Percentiles rank a stretch among this genome's conserved stretches.
Conservation (phyloP, 2,888 invertebrate genomes). For the Argynnis bischoffii region DNA sequence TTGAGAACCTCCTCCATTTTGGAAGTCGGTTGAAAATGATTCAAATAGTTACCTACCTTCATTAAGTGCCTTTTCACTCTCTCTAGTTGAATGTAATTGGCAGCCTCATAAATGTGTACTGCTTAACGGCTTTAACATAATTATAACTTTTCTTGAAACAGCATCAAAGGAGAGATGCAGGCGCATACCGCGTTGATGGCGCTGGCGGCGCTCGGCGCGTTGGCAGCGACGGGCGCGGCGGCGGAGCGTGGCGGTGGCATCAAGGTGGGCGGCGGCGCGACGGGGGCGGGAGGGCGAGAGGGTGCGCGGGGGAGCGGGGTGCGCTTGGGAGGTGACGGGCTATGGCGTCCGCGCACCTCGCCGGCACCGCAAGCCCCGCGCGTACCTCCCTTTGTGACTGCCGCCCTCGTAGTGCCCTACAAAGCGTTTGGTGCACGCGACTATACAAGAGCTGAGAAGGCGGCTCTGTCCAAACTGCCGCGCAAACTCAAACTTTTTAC, state of each 20-base stretch:
- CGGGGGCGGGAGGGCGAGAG: constrained; percentile 61
- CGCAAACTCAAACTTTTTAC: constrained; percentile 87
- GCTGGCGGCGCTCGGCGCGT: constrained; percentile 69
- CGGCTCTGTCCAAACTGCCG: constrained; percentile 85
- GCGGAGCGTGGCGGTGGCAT: constrained; percentile 72
- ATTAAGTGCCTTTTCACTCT: no score
- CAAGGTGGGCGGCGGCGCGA: constrained; percentile 63
- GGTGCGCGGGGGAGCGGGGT: constrained; percentile 68
- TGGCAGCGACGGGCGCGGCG: constrained; percentile 62
- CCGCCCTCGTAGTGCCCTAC: constrained; percentile 89
- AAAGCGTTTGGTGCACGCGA: constrained; percentile 89
- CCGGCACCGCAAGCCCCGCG: constrained; percentile 74
- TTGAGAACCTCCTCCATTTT: no score
- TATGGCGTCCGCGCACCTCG: constrained; percentile 70
- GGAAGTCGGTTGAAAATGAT: no score
- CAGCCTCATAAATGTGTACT: no score
- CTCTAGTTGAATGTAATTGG: no score
- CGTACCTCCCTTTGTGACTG: constrained; percentile 79
- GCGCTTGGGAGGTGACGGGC: constrained; percentile 64
- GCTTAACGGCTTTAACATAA: neutral
- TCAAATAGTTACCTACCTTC: no score
- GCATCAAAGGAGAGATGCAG: constrained; percentile 77
- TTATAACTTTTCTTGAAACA: constrained; percentile 39
- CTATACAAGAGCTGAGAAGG: constrained; percentile 87
- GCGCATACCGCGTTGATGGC: constrained; percentile 69